Percentiles rank a stretch among this genome's conserved stretches.
Evolutionary conservation across 2,113 vertebrate species (phyloP).

Genomic region (Archilochus colubris): DNA sequence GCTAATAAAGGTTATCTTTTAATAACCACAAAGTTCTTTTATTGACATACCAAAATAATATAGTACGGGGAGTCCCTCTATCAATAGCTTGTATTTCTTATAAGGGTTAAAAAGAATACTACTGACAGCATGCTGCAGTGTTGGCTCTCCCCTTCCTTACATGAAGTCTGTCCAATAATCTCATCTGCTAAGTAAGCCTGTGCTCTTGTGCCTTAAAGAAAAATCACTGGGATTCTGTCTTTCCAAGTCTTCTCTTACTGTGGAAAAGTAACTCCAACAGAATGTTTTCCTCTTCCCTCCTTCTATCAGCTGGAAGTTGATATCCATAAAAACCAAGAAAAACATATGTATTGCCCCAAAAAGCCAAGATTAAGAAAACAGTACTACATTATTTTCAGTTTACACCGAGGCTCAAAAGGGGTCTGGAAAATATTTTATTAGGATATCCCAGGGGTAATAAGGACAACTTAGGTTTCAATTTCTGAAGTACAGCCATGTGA

Average conservation of each 20-base stretch:
- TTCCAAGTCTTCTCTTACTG: not conserved
- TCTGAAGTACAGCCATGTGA: not conserved
- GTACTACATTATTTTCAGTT: not conserved
- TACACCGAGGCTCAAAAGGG: not conserved
- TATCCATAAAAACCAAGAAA: not conserved
- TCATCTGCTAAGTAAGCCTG: not conserved
- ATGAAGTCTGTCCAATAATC: not conserved
- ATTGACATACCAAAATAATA: not conserved
- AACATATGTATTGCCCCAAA: not conserved
- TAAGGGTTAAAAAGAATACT: not conserved
- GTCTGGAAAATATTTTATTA: conserved; percentile 51
- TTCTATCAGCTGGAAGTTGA: not conserved
- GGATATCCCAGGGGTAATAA: not conserved
- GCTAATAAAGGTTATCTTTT: conserved; percentile 46
- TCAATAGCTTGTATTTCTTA: not conserved
- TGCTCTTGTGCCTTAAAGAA: not conserved
- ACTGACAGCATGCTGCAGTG: not conserved
- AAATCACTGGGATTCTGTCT: not conserved
- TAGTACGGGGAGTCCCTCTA: not conserved
- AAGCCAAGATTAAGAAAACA: not conserved
- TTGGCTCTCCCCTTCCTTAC: not conserved
- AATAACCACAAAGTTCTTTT: not conserved
- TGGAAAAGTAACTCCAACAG: not conserved
- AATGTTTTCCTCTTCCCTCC: not conserved
- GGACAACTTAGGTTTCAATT: not conserved